Evolutionary conservation across 2,888 invertebrate genomes (phyloP), one percentile per base, ranked within the genome.

Genomic region (Zhuqinia jingwanae): DNA sequence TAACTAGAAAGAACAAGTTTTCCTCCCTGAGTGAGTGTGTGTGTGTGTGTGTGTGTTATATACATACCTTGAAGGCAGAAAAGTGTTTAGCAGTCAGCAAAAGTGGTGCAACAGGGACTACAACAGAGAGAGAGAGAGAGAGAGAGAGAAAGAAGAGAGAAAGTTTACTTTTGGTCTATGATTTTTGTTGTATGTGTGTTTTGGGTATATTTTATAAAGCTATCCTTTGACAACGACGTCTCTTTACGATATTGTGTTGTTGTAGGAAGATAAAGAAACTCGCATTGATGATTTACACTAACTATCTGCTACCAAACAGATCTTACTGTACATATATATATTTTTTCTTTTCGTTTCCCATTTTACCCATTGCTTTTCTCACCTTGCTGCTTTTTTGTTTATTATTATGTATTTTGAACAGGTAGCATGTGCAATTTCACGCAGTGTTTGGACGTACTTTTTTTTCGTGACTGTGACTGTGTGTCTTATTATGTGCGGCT

Each of bases 71-170:
- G 47, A 58, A 53, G 84, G 84, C 79, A 85, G 79, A 63, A 56
- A 76, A 85, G 80, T 86, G 79, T 70, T 84, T 86, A 76, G 86
- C 47, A 81, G 86, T 79, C 63, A 87, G 68, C 76, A 73, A 87
- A 80, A 86, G 86, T 80, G 77, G 76, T 81, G 86, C 86, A 86
- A 82, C 87, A 73, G 87, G 87, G 82, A 87, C 47, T 87, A 68
- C 47, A 30, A 56, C 30, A 76, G 36, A 13, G 42, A 76, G 58
- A 76, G 27, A 63, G 50, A 80, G 76, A 85, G 85, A 13, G 42
- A 76, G 58, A 76, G 27, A 63, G 50, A 80, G 76, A 85, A n/a
- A n/a, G 15, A 58, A 76, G 58, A 76, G 27, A 63, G 50, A 80
- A 83, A 85, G 85, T 85, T 85, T 85, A 79, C 79, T 45, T 84